phyloP scores from a whole-genome alignment of 2,888 invertebrate genomes.

The Dendrolimus houi region DNA sequence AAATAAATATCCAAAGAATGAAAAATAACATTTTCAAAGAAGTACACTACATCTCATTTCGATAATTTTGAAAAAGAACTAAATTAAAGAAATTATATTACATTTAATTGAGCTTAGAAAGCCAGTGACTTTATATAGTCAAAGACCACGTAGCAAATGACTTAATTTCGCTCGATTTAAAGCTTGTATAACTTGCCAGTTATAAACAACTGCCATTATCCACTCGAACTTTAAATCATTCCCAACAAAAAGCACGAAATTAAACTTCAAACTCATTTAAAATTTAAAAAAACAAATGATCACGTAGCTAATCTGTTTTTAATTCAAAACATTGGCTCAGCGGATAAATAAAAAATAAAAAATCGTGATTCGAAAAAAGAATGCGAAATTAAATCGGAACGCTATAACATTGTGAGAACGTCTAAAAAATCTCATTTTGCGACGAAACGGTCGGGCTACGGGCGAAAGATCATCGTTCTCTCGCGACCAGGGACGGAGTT shows the following conservation, averaged over 20 bases:
- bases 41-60: too few species aligned
- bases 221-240: too few species aligned
- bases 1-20: too few species aligned
- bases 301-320: neutral
- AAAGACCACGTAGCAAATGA: too few species aligned
- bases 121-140: too few species aligned
- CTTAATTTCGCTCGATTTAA: too few species aligned
- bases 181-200: too few species aligned
- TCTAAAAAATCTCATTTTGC: conserved; percentile 64
- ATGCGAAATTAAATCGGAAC: conserved; percentile 19
- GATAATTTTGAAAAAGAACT: too few species aligned
- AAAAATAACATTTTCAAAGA: too few species aligned
- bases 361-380: conserved; percentile 6
- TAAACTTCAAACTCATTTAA: neutral
- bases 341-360: neutral
- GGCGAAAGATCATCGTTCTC: conserved; percentile 67
- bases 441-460: conserved; percentile 58
- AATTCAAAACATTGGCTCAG: neutral
- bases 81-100: too few species aligned
- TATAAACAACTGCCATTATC: too few species aligned
- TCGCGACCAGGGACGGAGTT: neutral
- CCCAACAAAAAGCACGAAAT: neutral
- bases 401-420: conserved; percentile 37
- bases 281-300: neutral
- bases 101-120: too few species aligned